Conservation (phyloP, 1,140 invertebrate genomes). For the Lordiphosa collinella region DNA sequence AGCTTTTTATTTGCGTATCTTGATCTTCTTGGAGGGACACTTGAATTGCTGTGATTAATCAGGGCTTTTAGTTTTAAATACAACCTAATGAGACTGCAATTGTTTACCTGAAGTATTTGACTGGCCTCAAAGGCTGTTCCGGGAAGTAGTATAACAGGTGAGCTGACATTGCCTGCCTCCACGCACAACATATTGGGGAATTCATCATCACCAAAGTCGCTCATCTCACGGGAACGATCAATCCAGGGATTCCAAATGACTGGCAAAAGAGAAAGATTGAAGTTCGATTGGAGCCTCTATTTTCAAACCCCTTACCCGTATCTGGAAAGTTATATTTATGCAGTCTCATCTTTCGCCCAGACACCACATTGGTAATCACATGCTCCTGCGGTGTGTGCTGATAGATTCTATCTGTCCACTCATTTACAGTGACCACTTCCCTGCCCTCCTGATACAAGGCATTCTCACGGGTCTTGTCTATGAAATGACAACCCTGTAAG, state of each 20-base stretch:
- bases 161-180: slow-evolving; percentile 93
- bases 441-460: slow-evolving; percentile 84
- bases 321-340: slow-evolving; percentile 97
- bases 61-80: slow-evolving; percentile 10
- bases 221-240: slow-evolving; percentile 93
- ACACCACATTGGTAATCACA: slow-evolving; percentile 95
- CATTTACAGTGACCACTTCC: slow-evolving; percentile 92
- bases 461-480: slow-evolving; percentile 89
- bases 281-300: not conserved
- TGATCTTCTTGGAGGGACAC: slow-evolving; percentile 19
- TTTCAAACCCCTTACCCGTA: slow-evolving; percentile 82
- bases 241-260: slow-evolving; percentile 98
- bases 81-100: not conserved
- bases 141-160: slow-evolving; percentile 90
- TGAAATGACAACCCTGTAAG: slow-evolving; percentile 93
- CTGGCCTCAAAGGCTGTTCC: slow-evolving; percentile 83
- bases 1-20: not conserved
- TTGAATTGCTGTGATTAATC: slow-evolving; percentile 40
- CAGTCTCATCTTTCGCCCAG: slow-evolving; percentile 93
- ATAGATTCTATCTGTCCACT: slow-evolving; percentile 96
- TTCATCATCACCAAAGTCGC: slow-evolving; percentile 96
- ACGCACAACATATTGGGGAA: slow-evolving; percentile 97
- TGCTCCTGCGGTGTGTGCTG: slow-evolving; percentile 95
- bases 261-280: slow-evolving; percentile 3
- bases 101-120: slow-evolving; percentile 74